Base-by-base conservation (phyloP, 2,113 vertebrate species). In the Bettongia penicillata region DNA sequence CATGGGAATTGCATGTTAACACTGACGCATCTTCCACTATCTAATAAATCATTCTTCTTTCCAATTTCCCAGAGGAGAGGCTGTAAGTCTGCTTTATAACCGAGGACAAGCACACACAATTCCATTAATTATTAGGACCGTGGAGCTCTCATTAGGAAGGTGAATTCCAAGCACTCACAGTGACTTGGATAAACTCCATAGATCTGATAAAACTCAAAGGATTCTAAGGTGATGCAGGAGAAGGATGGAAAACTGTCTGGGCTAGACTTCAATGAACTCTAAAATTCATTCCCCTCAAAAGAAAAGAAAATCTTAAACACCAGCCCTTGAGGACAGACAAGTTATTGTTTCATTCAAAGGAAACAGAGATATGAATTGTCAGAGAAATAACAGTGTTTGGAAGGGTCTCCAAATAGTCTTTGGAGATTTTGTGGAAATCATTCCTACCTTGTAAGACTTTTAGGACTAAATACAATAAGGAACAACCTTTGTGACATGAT, bases 1-100 rank as follows among this genome's bases (percentile, higher is more conserved):
- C 90, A 49, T 3, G 90, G 53, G 89, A 93, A 96, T 94, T 94
- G 93, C 89, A 31, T 61, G 50, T 96, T 91, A 94, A 50, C 53
- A 52, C 48, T 52, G 84, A 51, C 43, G 28, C 53, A 93, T 93
- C 94, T 95, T 93, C 94, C 68, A 2, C 25, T 47, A 24, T 91
- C 47, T 94, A 51, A 93, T 55, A 53, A 94, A n/a, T 43, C 10
- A 22, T 92, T 92, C 22, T 55, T n/a, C 61, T 91, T 43, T 8
- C 37, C n/a, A 53, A 4, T 49, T 53, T 77, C 23, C 43, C 52
- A 31, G 53, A 90, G 77, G 55, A 91, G 92, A 84, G 68, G n/a
- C 7, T 43, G n/a, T 84, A 43, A 84, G 37, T 84, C 68, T 84
- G 68, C n/a, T 84, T 84, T 43, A 84, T 43, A 84, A 84, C 68